Conservation (phyloP, 2,113 vertebrate genomes). For the Zapornia atra region DNA sequence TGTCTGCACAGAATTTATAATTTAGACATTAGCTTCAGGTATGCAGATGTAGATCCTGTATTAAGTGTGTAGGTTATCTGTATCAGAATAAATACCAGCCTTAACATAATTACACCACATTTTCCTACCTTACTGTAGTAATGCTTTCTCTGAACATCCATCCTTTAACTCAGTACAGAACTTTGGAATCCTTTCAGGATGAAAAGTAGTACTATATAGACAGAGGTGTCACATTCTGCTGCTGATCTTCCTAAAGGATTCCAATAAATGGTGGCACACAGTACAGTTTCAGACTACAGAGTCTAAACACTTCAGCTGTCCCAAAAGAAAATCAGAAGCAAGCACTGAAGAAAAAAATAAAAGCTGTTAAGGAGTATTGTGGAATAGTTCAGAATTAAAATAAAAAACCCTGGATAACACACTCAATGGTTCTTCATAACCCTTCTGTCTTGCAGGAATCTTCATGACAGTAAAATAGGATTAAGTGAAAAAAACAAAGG, state of each 20-base stretch:
- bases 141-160: neutral
- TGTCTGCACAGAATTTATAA: constrained; percentile 19
- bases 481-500: neutral
- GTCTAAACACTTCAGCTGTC: neutral
- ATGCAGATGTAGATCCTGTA: constrained; percentile 16
- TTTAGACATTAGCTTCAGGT: constrained; percentile 40
- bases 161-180: neutral
- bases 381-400: neutral
- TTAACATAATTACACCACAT: neutral
- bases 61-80: neutral
- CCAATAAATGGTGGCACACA: neutral
- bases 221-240: neutral
- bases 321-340: neutral
- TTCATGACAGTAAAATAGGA: neutral
- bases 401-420: neutral
- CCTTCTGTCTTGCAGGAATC: neutral
- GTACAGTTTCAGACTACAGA: neutral
- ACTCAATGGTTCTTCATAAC: neutral
- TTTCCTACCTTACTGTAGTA: neutral
- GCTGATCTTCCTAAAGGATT: neutral
- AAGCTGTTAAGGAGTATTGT: neutral
- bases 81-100: constrained; percentile 6
- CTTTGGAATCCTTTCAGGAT: neutral
- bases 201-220: neutral
- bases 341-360: neutral